Evolutionary conservation across 2,888 invertebrate genomes (phyloP).

Genomic region (Xestia c-nigrum): DNA sequence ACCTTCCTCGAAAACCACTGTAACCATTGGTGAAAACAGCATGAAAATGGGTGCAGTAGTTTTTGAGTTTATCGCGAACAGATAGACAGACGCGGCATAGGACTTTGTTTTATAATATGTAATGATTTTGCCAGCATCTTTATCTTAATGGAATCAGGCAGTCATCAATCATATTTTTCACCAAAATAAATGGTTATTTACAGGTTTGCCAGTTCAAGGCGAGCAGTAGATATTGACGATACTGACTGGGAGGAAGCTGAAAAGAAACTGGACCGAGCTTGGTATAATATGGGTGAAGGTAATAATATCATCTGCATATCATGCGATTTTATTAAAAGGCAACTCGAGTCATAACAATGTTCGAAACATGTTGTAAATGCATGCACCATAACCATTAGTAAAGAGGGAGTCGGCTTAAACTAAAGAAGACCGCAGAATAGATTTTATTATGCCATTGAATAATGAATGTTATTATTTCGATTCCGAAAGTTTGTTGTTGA

Average conservation of each 20-base stretch:
- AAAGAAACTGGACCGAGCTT: constrained; percentile 97
- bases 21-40: too few species aligned
- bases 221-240: constrained; percentile 93
- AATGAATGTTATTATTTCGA: background rate
- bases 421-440: too few species aligned
- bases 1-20: too few species aligned
- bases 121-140: background rate
- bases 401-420: background rate
- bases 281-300: constrained; percentile 99
- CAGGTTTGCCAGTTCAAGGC: constrained; percentile 88
- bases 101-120: too few species aligned
- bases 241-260: constrained; percentile 98
- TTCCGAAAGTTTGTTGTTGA: background rate
- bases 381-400: background rate
- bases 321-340: background rate
- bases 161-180: background rate
- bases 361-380: background rate
- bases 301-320: constrained; percentile 18
- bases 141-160: background rate
- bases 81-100: too few species aligned
- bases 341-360: background rate
- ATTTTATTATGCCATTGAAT: background rate
- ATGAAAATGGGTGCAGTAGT: too few species aligned
- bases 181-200: background rate
- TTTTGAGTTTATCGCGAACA: too few species aligned